These are phyloP conservation scores for Drosophila pseudotalamancana DNA, from an alignment of 2,888 invertebrate species.

Conservation along the genomic window DNA sequence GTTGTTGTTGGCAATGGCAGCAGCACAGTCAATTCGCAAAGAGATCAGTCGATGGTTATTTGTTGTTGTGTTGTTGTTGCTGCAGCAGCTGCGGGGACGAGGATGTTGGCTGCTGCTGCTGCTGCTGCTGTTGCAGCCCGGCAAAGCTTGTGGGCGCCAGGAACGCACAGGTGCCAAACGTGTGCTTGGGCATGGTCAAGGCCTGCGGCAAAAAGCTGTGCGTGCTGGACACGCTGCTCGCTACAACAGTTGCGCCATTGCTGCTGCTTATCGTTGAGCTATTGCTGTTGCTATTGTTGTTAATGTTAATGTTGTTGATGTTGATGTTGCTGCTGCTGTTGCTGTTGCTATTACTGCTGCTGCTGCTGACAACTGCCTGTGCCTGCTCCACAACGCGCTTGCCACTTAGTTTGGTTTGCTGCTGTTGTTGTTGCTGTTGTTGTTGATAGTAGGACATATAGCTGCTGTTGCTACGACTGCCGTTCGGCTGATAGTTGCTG, in stretches of 20 bases:
- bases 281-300: slow-evolving; percentile 19
- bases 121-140: slow-evolving; percentile 53
- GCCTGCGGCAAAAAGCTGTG: slow-evolving; percentile 60
- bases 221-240: slow-evolving; percentile 39
- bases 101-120: slow-evolving; percentile 31
- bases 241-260: slow-evolving; percentile 38
- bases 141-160: slow-evolving; percentile 78
- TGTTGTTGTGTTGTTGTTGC: slow-evolving; percentile 49
- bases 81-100: slow-evolving; percentile 26
- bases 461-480: slow-evolving; percentile 28
- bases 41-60: slow-evolving; percentile 81
- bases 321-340: slow-evolving; percentile 5
- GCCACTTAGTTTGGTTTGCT: slow-evolving; percentile 26
- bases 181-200: slow-evolving; percentile 79
- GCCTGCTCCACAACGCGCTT: slow-evolving; percentile 40
- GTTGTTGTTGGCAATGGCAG: slow-evolving; percentile 58
- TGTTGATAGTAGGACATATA: slow-evolving; percentile 49
- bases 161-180: slow-evolving; percentile 83
- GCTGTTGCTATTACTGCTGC: slow-evolving; percentile 19
- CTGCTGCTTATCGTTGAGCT: slow-evolving; percentile 46
- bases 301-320: slow-evolving; percentile 10
- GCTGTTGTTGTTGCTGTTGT: slow-evolving; percentile 33
- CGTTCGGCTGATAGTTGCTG: slow-evolving; percentile 46
- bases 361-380: slow-evolving; percentile 63
- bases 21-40: slow-evolving; percentile 79